phyloP scores from a whole-genome alignment of 2,113 vertebrate species.

The Mastomys coucha region DNA sequence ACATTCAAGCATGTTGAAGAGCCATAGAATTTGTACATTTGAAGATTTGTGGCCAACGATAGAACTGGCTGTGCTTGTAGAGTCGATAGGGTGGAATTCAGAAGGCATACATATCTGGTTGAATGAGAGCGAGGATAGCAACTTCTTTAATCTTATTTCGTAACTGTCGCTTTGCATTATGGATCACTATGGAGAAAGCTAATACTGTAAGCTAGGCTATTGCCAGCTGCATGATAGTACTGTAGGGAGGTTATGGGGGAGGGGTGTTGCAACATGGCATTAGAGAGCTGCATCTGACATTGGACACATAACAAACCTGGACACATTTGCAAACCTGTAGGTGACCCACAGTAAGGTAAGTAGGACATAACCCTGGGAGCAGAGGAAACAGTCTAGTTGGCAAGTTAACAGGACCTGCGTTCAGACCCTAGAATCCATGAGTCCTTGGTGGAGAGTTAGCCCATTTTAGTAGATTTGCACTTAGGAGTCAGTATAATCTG shows the following conservation, averaged over 20 bases:
- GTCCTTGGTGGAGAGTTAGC: conserved; percentile 25
- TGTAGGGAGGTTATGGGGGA: not conserved
- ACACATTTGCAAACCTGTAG: not conserved
- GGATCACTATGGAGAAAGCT: not conserved
- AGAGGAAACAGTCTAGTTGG: not conserved
- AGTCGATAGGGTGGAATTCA: not conserved
- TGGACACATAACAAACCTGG: not conserved
- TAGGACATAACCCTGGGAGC: not conserved
- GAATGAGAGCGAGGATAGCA: not conserved
- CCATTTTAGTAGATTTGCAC: not conserved
- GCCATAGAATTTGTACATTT: not conserved
- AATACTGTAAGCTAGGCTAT: not conserved
- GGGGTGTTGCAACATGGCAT: not conserved
- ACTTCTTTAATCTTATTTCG: not conserved
- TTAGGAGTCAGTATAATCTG: conserved; percentile 17
- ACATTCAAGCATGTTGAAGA: not conserved
- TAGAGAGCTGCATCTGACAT: not conserved
- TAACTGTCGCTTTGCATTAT: not conserved
- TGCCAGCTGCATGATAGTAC: not conserved
- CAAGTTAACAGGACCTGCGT: not conserved
- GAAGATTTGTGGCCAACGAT: not conserved
- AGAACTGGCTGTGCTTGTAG: not conserved
- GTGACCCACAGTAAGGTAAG: not conserved
- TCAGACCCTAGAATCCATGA: not conserved
- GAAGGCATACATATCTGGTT: not conserved